phyloP scores from a whole-genome alignment of 92 coral and sea anemone genomes.

The Metridium senile region DNA sequence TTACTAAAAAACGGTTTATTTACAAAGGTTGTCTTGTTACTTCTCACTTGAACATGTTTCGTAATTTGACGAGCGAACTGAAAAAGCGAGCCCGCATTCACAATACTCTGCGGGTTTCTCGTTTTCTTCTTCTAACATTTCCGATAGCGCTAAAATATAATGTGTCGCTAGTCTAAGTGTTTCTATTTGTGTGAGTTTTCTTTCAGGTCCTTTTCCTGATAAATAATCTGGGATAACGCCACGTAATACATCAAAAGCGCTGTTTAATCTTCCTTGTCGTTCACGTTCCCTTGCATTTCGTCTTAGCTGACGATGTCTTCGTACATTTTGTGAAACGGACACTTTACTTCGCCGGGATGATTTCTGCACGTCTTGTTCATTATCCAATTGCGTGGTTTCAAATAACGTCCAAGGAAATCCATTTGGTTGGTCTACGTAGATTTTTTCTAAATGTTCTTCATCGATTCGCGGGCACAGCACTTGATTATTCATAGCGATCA shows the following conservation, averaged over 20 bases:
- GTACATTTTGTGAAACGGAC: slow-evolving; percentile 82
- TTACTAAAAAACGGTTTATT: not conserved
- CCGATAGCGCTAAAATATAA: slow-evolving; percentile 91
- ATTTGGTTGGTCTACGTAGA: slow-evolving; percentile 36
- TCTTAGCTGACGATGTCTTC: slow-evolving; percentile 92
- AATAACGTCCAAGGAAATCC: slow-evolving; percentile 48
- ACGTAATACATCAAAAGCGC: slow-evolving; percentile 93
- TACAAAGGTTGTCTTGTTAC: not conserved
- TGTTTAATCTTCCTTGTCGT: slow-evolving; percentile 93
- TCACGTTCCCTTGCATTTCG: slow-evolving; percentile 98
- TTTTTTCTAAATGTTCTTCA: slow-evolving; percentile 18
- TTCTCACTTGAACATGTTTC: not conserved
- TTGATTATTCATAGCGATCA: slow-evolving; percentile 22
- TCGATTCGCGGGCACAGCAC: slow-evolving; percentile 16
- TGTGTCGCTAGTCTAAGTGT: slow-evolving; percentile 91
- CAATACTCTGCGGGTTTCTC: slow-evolving; percentile 61
- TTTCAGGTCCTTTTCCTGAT: slow-evolving; percentile 97
- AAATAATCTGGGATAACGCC: slow-evolving; percentile 96
- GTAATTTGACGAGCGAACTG: not conserved
- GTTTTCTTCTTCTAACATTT: slow-evolving; percentile 85
- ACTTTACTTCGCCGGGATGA: slow-evolving; percentile 65
- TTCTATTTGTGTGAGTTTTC: slow-evolving; percentile 95
- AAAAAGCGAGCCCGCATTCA: slow-evolving; percentile 64
- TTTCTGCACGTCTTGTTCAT: slow-evolving; percentile 51
- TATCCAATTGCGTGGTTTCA: slow-evolving; percentile 42